Evolutionary conservation across 2,888 invertebrate genomes (phyloP).

Genomic region (Orthosia incerta): DNA sequence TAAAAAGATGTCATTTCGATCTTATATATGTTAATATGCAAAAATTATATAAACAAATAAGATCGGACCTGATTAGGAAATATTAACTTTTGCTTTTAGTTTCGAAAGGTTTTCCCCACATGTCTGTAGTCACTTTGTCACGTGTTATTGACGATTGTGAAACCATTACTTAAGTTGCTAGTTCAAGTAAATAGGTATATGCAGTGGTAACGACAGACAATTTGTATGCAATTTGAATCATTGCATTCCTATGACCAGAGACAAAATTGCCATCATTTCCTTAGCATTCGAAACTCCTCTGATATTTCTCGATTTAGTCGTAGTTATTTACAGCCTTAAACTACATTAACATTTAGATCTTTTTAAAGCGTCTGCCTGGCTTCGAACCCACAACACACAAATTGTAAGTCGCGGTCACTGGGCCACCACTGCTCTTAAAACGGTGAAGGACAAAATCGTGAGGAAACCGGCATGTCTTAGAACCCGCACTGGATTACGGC

Average conservation of each 20-base stretch:
- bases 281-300: neutral
- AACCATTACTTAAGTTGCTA: conserved; percentile 4
- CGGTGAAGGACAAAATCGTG: too few relatives aligned
- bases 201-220: conserved; percentile 28
- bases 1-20: neutral
- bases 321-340: neutral
- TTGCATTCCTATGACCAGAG: conserved; percentile 5
- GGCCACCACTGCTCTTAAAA: too few relatives aligned
- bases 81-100: neutral
- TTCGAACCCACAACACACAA: too few relatives aligned
- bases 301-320: neutral
- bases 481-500: too few relatives aligned
- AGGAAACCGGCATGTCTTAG: too few relatives aligned
- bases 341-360: too few relatives aligned
- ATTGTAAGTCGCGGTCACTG: too few relatives aligned
- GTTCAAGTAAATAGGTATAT: conserved; percentile 7
- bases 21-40: neutral
- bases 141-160: conserved; percentile 19
- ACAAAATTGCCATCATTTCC: conserved; percentile 25
- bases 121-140: conserved; percentile 7
- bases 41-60: neutral
- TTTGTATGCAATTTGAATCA: conserved; percentile 27
- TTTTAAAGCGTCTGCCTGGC: too few relatives aligned
- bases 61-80: neutral
- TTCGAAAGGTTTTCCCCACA: neutral